phyloP scores from a whole-genome alignment of 2,797 vertebrate species.

The Danio choprae region DNA sequence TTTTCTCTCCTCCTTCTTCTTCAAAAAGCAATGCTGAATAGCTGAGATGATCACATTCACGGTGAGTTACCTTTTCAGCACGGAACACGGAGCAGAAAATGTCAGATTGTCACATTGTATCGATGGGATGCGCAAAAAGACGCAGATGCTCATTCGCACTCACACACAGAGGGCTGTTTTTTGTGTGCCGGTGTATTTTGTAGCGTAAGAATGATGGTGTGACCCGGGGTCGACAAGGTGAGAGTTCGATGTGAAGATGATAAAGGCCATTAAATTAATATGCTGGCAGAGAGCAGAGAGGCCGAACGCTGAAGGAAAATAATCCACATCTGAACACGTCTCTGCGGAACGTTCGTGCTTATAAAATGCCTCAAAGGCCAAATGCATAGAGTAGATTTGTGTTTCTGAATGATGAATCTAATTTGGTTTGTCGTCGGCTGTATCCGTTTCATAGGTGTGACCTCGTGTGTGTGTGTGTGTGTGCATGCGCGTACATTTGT shows the following conservation, averaged over 20 bases:
- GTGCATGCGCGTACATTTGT: conserved; percentile 3
- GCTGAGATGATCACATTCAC: conserved; percentile 38
- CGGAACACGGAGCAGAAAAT: conserved; percentile 48
- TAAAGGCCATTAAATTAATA: conserved; percentile 57
- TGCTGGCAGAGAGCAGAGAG: conserved; percentile 39
- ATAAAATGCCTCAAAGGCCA: conserved; percentile 35
- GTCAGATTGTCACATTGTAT: conserved; percentile 46
- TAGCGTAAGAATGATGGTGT: conserved; percentile 29
- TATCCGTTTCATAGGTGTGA: conserved; percentile 35
- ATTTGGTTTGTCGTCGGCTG: conserved; percentile 16
- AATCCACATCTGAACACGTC: conserved; percentile 29
- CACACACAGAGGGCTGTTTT: not conserved
- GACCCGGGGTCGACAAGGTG: conserved; percentile 33
- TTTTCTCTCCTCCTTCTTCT: not conserved
- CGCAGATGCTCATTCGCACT: not conserved
- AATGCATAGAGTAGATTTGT: conserved; percentile 30
- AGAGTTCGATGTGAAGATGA: conserved; percentile 33
- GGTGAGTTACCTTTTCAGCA: conserved; percentile 52
- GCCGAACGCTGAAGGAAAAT: conserved; percentile 32
- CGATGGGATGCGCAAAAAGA: conserved; percentile 13
- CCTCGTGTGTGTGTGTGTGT: conserved; percentile 2
- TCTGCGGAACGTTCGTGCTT: conserved; percentile 25
- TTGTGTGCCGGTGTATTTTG: not conserved
- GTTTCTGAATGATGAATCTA: conserved; percentile 41
- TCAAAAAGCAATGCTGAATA: conserved; percentile 39